Conservation (phyloP, 2,888 invertebrate species). For the Hymenopus coronatus region DNA sequence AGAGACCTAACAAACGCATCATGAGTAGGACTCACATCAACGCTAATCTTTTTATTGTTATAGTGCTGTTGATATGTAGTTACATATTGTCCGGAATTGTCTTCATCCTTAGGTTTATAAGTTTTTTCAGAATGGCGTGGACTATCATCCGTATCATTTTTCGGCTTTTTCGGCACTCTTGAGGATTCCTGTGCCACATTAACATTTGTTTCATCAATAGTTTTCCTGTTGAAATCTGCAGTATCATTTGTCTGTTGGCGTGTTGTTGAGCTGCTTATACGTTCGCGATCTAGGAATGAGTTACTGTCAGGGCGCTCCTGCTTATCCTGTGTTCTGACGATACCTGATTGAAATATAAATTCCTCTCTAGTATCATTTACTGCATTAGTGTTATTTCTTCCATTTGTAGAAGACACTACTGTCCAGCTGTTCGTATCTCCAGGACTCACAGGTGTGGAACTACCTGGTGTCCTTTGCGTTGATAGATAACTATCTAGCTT, state of each 20-base stretch:
- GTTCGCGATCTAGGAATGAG: slow-evolving; percentile 11
- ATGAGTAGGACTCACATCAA: slow-evolving; percentile 68
- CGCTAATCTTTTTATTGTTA: slow-evolving; percentile 54
- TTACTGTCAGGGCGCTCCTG: background rate
- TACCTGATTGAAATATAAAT: slow-evolving; percentile 39
- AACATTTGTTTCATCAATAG: background rate
- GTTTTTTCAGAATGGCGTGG: background rate
- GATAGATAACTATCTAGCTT: slow-evolving; percentile 48
- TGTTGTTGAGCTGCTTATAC: background rate
- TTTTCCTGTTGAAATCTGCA: background rate
- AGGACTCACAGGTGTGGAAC: slow-evolving; percentile 38
- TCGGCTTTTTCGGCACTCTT: background rate
- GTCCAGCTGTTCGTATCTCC: slow-evolving; percentile 38
- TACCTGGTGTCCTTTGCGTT: slow-evolving; percentile 32
- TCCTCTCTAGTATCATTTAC: slow-evolving; percentile 54
- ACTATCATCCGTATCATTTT: background rate
- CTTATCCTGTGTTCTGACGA: background rate
- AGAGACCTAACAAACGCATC: slow-evolving; percentile 73
- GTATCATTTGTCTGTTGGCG: background rate
- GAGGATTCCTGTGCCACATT: background rate
- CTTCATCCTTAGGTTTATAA: background rate
- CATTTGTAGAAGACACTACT: slow-evolving; percentile 34
- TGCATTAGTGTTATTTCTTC: slow-evolving; percentile 21
- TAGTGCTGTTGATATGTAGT: slow-evolving; percentile 62
- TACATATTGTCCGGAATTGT: slow-evolving; percentile 50